These are phyloP conservation scores for Hemicentrotus pulcherrimus DNA, from an alignment of 35 echinoderm and acorn worm species.

Conservation along the genomic window DNA sequence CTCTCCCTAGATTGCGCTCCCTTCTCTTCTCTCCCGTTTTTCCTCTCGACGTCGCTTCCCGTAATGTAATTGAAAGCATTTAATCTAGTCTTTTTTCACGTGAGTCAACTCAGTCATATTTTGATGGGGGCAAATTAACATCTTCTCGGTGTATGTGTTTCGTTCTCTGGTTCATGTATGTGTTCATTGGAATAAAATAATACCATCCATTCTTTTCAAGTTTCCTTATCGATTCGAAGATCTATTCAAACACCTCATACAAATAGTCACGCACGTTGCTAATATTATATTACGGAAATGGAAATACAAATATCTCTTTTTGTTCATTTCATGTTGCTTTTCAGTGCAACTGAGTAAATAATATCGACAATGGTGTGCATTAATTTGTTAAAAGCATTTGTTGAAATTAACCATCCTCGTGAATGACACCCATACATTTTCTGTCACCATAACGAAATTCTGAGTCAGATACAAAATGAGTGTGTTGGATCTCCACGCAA, in stretches of 20 bases:
- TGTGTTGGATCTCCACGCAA: neutral
- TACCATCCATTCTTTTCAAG: too few relatives aligned
- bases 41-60: too few relatives aligned
- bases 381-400: neutral
- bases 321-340: neutral
- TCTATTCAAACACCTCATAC: neutral
- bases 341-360: neutral
- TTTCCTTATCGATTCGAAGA: neutral
- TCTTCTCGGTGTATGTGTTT: neutral
- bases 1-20: too few relatives aligned
- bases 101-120: too few relatives aligned
- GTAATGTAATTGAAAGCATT: too few relatives aligned
- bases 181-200: too few relatives aligned
- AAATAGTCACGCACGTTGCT: neutral
- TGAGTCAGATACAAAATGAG: neutral
- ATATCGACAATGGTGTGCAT: neutral
- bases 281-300: too few relatives aligned
- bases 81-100: too few relatives aligned
- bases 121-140: neutral
- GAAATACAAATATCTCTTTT: neutral
- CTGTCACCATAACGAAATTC: too few relatives aligned
- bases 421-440: too few relatives aligned
- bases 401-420: neutral
- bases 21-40: too few relatives aligned
- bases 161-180: neutral